These are phyloP conservation scores for Carpatolechia fugitivella DNA, from an alignment of 2,888 invertebrate species.

Conservation along the genomic window DNA sequence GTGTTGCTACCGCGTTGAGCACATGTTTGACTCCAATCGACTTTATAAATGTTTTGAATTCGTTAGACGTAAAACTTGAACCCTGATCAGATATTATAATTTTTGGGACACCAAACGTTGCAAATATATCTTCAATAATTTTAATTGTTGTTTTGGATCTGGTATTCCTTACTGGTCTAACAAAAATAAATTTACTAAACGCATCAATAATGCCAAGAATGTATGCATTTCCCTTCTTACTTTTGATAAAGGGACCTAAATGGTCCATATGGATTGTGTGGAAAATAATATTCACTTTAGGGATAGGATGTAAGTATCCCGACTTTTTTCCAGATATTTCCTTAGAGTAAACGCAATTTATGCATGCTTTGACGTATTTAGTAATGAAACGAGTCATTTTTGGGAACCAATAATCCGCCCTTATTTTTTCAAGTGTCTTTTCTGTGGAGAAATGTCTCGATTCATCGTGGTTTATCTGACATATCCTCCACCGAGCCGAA, in stretches of 20 bases:
- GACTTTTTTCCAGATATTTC: not conserved
- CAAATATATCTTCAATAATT: constrained; percentile 16
- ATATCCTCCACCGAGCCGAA: not conserved
- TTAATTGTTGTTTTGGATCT: constrained; percentile 4
- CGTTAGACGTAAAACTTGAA: constrained; percentile 17
- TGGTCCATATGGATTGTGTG: not conserved
- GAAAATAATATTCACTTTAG: not conserved
- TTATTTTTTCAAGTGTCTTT: constrained; percentile 10
- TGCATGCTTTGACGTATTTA: constrained; percentile 13
- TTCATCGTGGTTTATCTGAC: not conserved
- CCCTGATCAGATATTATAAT: constrained; percentile 18
- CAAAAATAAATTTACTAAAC: constrained; percentile 25
- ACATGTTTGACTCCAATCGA: constrained; percentile 20
- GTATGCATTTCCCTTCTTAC: constrained; percentile 7
- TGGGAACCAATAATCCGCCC: constrained; percentile 15
- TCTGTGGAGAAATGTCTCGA: constrained; percentile 2
- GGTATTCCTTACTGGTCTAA: constrained; percentile 21
- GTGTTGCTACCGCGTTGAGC: too few species aligned
- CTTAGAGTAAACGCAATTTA: constrained; percentile 12
- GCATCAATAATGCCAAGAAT: constrained; percentile 24
- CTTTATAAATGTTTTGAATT: constrained; percentile 20
- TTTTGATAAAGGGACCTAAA: not conserved
- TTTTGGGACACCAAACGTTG: constrained; percentile 20
- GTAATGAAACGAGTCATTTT: constrained; percentile 12
- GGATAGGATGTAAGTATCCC: constrained; percentile 1